Conservation (phyloP, 2,797 vertebrate species). For the Pseudotriccus pelzelni region DNA sequence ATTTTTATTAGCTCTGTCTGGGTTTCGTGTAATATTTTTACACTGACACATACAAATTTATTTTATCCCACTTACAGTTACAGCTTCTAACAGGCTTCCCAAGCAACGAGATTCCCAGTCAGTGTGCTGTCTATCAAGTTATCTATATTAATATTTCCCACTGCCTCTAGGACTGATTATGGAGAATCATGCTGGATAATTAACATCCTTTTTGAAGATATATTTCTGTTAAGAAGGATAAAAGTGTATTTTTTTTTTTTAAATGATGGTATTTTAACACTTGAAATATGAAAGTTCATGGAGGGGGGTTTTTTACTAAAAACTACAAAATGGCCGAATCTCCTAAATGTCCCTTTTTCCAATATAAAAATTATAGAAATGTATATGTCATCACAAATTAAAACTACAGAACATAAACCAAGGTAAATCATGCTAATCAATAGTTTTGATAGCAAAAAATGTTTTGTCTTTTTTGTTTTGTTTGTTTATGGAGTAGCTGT, state of each 20-base stretch:
- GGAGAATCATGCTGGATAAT: neutral
- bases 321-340: neutral
- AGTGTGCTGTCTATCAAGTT: neutral
- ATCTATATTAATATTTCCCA: neutral
- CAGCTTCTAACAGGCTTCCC: neutral
- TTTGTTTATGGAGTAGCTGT: neutral
- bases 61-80: neutral
- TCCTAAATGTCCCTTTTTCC: neutral
- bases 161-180: neutral
- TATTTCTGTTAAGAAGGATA: neutral
- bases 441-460: neutral
- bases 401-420: neutral
- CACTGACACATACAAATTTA: neutral
- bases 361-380: neutral
- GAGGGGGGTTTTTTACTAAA: neutral
- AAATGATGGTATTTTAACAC: neutral
- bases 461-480: neutral
- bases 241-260: fast-evolving
- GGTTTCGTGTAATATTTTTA: neutral
- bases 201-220: neutral
- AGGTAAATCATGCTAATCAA: neutral
- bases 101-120: neutral
- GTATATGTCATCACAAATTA: neutral
- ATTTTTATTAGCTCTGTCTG: neutral
- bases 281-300: neutral